Base-by-base conservation (phyloP, 2,113 vertebrate species). In the Malurus elegans region DNA sequence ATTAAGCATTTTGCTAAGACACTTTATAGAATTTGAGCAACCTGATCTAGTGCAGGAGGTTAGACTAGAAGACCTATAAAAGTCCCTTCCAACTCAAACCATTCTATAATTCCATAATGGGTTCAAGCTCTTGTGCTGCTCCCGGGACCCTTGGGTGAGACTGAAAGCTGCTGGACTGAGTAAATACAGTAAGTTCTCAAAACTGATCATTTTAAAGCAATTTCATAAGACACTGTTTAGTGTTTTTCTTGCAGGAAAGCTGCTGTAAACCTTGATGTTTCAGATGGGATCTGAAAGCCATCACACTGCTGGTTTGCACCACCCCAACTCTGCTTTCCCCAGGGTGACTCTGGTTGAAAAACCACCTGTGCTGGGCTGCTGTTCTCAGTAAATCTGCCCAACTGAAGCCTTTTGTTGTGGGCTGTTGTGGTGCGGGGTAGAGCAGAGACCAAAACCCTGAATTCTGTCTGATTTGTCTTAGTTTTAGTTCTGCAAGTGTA, bases 311-410 rank as follows among this genome's bases (percentile, higher is more conserved):
- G 50, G 5, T 28, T 67, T 16, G 31, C n/a, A 13, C 29, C 38
- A 2, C n/a, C 42, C 13, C 2, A 3, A 8, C 45, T 60, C 21
- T 2, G 5, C 76, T 60, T 76, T 40, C 32, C 60, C 47, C 42
- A 18, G 42, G 47, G 16, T 64, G 90, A 9, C 8, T 34, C 38
- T 93, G 44, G 78, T 66, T 80, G 67, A 67, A 42, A 73, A 73
- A 44, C n/a, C 95, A 94, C 87, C 95, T 96, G 95, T 53, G 90
- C 90, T 42, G 61, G 79, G 70, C 48, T 85, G 65, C 74, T 82
- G 62, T 32, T 60, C 40, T 66, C 2, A 2, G 67, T 61, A 8
- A 18, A 26, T 25, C 72, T 78, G 60, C 75, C 79, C 92, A 95
- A n/a, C 86, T 83, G 92, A 86, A 92, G 62, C 50, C 54, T 73